A percentile compares a stretch with the other conserved stretches of the same genome.
phyloP scores from a whole-genome alignment of 2,888 invertebrate species.

The Cordilura impudica region DNA sequence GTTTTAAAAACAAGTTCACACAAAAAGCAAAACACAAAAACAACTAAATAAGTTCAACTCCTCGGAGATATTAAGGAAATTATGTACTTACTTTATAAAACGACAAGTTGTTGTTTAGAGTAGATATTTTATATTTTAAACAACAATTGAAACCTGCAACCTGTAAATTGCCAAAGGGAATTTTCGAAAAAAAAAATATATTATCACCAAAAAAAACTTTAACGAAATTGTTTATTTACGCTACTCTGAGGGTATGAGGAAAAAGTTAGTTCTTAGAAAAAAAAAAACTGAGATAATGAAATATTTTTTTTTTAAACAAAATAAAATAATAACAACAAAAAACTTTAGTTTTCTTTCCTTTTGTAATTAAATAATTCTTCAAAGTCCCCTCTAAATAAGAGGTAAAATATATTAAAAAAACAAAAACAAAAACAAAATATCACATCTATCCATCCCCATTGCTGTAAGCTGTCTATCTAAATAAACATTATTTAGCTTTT shows the following conservation, averaged over 20 bases:
- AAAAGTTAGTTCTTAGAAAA: background rate
- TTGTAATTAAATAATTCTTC: background rate
- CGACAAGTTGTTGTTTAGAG: slow-evolving; percentile 6
- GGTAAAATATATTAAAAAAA: background rate
- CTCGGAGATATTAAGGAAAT: slow-evolving; percentile 54
- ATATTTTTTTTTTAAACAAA: background rate
- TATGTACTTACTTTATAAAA: slow-evolving; percentile 19
- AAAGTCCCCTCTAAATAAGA: background rate
- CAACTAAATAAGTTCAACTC: slow-evolving; percentile 51
- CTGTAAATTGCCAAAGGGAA: slow-evolving; percentile 45
- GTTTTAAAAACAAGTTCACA: slow-evolving; percentile 48
- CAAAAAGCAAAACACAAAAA: background rate
- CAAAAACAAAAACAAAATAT: background rate
- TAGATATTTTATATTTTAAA: background rate
- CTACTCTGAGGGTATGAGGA: too few species aligned
- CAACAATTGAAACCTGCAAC: slow-evolving; percentile 5
- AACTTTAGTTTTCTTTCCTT: background rate
- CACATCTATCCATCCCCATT: background rate
- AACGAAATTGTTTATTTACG: background rate
- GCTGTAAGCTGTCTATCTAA: background rate
- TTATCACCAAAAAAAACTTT: background rate
- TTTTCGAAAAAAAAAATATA: slow-evolving; percentile 6
- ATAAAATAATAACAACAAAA: background rate
- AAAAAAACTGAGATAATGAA: background rate
- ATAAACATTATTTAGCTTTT: background rate